Base-by-base conservation (phyloP, 2,113 vertebrate species). In the Cyprinodon brontotheroides region DNA sequence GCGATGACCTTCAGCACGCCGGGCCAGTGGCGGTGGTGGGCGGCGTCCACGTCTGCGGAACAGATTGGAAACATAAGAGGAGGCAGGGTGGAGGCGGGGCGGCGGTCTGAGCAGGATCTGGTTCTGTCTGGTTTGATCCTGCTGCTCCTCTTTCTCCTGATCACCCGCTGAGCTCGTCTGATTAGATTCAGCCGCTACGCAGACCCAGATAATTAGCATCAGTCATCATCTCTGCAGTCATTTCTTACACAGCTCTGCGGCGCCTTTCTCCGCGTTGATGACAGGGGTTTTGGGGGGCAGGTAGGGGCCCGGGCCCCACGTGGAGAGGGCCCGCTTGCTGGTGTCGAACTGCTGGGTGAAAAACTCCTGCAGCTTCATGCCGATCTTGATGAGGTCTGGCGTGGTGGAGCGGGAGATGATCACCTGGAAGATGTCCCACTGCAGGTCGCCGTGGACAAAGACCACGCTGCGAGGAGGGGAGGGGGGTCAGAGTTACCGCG, bases 381-480 rank as follows among this genome's bases (percentile, higher is more conserved):
- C 97, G 72, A 99, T 99, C 95, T 99, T 99, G 91, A 99, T 99
- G 77, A 99, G 95, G 92, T 99, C 98, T 63, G 98, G 98, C 0
- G 98, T 99, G 57, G 98, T 99, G 0, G 97, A 99, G 90, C 98
- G 95, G 50, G 98, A 99, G 92, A 99, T 99, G 94, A 99, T 99
- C 79, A 99, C 98, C 95, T 99, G 98, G 92, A 99, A 99, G 86
- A 99, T 98, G 94, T 99, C 97, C 98, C 98, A 99, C 88, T 99
- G 97, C 91, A 99, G 87, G 90, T 99, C 98, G 70, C 98, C 98
- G 67, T 99, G 98, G 88, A 99, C 94, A 86, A 99, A 99, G 90
- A 99, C 97, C 87, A 97, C 97, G 87, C 98, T 99, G 82, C 29
- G 13, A 45, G 29, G 17, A 29, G 36, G 3, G 11, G 4, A 3